Evolutionary conservation across 2,888 invertebrate species (phyloP).

Genomic region (Sminthurides aquaticus): DNA sequence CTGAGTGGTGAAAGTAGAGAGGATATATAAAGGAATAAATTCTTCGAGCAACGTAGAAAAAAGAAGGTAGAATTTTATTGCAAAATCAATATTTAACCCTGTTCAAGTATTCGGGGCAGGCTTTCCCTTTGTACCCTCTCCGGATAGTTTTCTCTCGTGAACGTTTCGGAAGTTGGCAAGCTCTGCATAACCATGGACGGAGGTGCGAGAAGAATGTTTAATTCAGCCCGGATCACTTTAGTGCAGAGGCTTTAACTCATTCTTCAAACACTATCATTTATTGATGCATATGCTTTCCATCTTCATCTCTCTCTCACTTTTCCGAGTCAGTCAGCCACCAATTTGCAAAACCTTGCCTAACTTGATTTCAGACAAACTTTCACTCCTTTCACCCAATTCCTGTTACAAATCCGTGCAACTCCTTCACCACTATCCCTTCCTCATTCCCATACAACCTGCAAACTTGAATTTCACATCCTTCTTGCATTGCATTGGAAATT

Average conservation of each 20-base stretch:
- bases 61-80: slow-evolving; percentile 30
- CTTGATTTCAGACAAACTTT: neutral
- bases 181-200: neutral
- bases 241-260: neutral
- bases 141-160: neutral
- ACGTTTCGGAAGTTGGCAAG: neutral
- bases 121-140: slow-evolving; percentile 14
- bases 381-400: neutral
- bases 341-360: neutral
- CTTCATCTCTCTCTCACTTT: no score
- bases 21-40: neutral
- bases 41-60: slow-evolving; percentile 16
- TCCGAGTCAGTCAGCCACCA: neutral
- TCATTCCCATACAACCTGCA: no score
- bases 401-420: no score
- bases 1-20: neutral
- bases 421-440: no score
- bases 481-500: neutral
- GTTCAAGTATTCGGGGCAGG: slow-evolving; percentile 37
- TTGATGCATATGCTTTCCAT: neutral
- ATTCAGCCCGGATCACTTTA: neutral
- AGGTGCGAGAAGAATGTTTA: neutral
- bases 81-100: slow-evolving; percentile 36
- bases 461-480: no score
- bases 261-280: neutral